phyloP scores from a whole-genome alignment of 2,888 invertebrate genomes.

The Dorcus hopei region DNA sequence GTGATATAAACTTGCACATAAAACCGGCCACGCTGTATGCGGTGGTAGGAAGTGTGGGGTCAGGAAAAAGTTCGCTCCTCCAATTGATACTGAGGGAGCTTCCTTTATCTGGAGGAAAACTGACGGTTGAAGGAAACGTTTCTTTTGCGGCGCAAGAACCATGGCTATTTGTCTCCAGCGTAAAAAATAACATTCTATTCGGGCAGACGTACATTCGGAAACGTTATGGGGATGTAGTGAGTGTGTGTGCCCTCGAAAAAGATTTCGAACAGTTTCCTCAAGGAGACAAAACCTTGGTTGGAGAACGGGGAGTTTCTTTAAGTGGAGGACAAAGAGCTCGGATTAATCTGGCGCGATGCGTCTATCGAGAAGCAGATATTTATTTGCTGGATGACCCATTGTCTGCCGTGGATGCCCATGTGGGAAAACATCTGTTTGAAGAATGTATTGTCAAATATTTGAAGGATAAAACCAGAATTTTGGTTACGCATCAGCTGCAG shows the following conservation, averaged over 20 bases:
- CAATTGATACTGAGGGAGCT: conserved; percentile 72
- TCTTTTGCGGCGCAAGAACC: conserved; percentile 77
- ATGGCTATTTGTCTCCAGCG: conserved; percentile 70
- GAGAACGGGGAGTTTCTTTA: conserved; percentile 72
- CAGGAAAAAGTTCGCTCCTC: conserved; percentile 67
- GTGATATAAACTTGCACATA: conserved; percentile 51
- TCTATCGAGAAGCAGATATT: conserved; percentile 73
- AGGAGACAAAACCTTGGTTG: conserved; percentile 72
- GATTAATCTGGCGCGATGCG: conserved; percentile 71
- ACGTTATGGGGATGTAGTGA: conserved; percentile 52
- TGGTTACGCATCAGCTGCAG: conserved; percentile 84
- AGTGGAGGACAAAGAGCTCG: conserved; percentile 81
- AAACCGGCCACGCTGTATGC: conserved; percentile 51
- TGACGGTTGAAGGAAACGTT: conserved; percentile 61
- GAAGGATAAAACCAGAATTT: conserved; percentile 64
- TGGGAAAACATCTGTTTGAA: conserved; percentile 72
- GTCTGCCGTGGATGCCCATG: conserved; percentile 74
- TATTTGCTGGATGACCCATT: conserved; percentile 79
- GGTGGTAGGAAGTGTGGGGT: conserved; percentile 64
- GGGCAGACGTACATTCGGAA: conserved; percentile 60
- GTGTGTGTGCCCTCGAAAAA: conserved; percentile 61
- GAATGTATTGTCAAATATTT: conserved; percentile 62
- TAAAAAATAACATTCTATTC: conserved; percentile 78
- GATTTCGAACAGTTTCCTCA: conserved; percentile 69
- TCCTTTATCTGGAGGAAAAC: conserved; percentile 57